Percentiles rank a stretch among this genome's conserved stretches.
Evolutionary conservation across 1,140 invertebrate genomes (phyloP).

Genomic region (Trissolcus basalis): DNA sequence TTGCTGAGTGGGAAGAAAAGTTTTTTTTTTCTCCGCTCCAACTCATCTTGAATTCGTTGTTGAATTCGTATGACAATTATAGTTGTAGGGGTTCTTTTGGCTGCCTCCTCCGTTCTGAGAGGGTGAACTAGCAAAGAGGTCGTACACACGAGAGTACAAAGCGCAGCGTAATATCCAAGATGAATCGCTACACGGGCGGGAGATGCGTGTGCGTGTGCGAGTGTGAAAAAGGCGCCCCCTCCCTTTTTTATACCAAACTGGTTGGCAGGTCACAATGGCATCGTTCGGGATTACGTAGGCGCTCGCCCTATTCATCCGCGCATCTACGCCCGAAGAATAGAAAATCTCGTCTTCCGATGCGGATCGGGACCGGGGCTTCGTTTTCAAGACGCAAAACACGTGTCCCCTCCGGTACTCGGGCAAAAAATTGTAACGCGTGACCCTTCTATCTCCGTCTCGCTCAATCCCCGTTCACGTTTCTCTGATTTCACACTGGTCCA

Average conservation of each 20-base stretch:
- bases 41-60: neutral
- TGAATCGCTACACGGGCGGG: conserved; percentile 39
- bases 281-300: conserved; percentile 68
- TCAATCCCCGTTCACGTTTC: conserved; percentile 21
- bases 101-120: conserved; percentile 9
- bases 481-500: conserved; percentile 40
- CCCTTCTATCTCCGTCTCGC: conserved; percentile 1
- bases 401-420: conserved; percentile 32
- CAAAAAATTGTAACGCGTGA: conserved; percentile 51
- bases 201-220: conserved; percentile 36
- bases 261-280: conserved; percentile 62
- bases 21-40: no score
- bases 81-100: neutral
- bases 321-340: conserved; percentile 59
- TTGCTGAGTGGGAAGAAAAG: no score
- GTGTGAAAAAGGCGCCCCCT: conserved; percentile 56
- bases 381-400: conserved; percentile 42
- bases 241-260: conserved; percentile 47
- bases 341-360: conserved; percentile 55
- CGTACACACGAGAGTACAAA: conserved; percentile 14
- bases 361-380: conserved; percentile 36
- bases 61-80: neutral
- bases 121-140: conserved; percentile 43
- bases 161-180: conserved; percentile 31
- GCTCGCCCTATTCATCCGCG: conserved; percentile 65